Conservation (phyloP, 2,888 invertebrate genomes). For the Cinara cedri region DNA sequence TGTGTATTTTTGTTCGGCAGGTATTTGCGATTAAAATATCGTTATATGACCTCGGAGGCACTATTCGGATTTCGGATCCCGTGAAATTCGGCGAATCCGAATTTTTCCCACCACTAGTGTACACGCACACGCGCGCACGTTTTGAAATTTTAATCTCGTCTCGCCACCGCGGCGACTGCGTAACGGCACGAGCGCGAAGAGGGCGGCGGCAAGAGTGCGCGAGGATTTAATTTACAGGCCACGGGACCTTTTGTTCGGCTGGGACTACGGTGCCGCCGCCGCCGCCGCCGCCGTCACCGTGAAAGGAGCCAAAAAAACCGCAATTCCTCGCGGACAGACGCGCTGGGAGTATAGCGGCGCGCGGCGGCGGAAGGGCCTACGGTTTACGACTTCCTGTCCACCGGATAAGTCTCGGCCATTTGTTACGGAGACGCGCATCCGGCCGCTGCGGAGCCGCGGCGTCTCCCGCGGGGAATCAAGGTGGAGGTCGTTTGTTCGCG, state of each 20-base stretch:
- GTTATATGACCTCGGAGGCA: too few species aligned
- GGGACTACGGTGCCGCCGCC: too few species aligned
- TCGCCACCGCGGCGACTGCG: background rate
- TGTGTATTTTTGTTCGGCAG: too few species aligned
- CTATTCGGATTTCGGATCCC: too few species aligned
- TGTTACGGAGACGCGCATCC: slow-evolving; percentile 20
- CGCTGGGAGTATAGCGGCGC: slow-evolving; percentile 30
- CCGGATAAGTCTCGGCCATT: slow-evolving; percentile 55
- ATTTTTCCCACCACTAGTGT: too few species aligned
- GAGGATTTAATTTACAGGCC: slow-evolving; percentile 47
- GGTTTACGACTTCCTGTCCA: slow-evolving; percentile 54
- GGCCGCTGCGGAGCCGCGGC: too few species aligned
- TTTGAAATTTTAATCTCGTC: slow-evolving; percentile 39
- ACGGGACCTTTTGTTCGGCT: slow-evolving; percentile 6
- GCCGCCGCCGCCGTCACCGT: too few species aligned
- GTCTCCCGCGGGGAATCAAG: slow-evolving; percentile 53
- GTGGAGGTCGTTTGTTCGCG: slow-evolving; percentile 36
- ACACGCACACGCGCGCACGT: background rate
- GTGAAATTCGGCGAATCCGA: too few species aligned
- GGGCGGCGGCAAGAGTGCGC: background rate
- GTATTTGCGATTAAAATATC: too few species aligned
- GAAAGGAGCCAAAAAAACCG: slow-evolving; percentile 39
- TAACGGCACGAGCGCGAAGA: background rate
- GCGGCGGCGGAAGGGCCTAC: background rate
- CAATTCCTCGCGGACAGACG: slow-evolving; percentile 54